Percentiles rank a stretch among this genome's conserved stretches.
Evolutionary conservation across 2,797 vertebrate genomes (phyloP).

Genomic region (Hapalemur alaotrensis): DNA sequence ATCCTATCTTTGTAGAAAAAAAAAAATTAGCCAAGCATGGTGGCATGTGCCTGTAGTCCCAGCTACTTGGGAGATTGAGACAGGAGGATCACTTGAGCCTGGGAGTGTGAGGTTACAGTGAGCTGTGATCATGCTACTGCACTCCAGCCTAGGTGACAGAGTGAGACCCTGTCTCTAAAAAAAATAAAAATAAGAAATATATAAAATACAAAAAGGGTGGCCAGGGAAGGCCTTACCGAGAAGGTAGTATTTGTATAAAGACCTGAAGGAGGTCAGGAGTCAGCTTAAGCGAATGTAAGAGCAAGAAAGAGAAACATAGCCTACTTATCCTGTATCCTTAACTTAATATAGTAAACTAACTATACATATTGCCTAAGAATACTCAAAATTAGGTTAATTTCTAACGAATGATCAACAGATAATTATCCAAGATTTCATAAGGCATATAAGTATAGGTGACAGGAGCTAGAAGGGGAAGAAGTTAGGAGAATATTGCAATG

Average conservation of each 20-base stretch:
- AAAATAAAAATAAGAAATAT: not conserved
- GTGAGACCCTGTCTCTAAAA: not conserved
- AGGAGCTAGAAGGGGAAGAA: not conserved
- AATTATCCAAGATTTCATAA: slow-evolving; percentile 17
- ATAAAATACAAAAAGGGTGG: not conserved
- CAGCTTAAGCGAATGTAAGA: not conserved
- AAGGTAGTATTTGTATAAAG: not conserved
- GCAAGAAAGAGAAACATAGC: not conserved
- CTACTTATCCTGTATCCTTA: not conserved
- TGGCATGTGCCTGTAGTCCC: not conserved
- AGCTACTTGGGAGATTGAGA: not conserved
- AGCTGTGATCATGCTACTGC: not conserved
- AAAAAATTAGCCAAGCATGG: not conserved
- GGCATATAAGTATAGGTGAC: not conserved
- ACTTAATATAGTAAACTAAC: not conserved
- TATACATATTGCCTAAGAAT: not conserved
- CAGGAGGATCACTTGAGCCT: not conserved
- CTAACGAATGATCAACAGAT: not conserved
- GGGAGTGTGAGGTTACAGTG: not conserved
- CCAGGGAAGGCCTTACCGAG: not conserved
- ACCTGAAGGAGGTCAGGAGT: not conserved
- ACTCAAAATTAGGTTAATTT: slow-evolving; percentile 40
- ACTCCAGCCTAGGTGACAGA: not conserved
- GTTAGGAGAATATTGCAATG: not conserved
- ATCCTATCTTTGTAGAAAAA: not conserved